Evolutionary conservation across 1,140 invertebrate species (phyloP).

Genomic region (Trichonephila inaurata): DNA sequence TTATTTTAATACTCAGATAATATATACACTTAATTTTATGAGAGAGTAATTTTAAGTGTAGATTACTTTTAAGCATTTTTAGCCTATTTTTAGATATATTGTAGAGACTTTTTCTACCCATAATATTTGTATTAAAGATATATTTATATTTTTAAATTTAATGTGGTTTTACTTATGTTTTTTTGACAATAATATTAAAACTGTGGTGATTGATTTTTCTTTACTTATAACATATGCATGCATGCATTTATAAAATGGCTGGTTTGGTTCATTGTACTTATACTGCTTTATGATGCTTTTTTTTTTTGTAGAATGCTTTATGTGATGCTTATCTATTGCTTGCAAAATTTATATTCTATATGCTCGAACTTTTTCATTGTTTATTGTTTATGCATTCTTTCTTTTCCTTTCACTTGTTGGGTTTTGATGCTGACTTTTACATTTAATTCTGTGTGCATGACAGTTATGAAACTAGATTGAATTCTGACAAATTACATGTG

Average conservation of each 20-base stretch:
- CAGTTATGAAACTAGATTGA: background rate
- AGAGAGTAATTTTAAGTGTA: too few species aligned
- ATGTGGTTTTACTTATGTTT: too few species aligned
- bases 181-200: too few species aligned
- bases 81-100: too few species aligned
- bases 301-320: background rate
- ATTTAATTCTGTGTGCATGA: background rate
- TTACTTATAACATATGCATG: background rate
- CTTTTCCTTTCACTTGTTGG: background rate
- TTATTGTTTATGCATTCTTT: constrained; percentile 18
- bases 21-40: too few species aligned
- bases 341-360: background rate
- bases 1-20: too few species aligned
- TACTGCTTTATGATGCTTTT: background rate
- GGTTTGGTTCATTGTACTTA: too few species aligned
- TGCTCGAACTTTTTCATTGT: background rate
- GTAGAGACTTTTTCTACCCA: too few species aligned
- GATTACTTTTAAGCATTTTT: too few species aligned
- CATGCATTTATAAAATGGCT: background rate
- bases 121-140: too few species aligned
- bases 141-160: too few species aligned
- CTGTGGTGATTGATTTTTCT: background rate
- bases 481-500: background rate
- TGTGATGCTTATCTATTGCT: background rate
- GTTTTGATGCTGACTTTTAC: background rate